Conservation (phyloP, 2,113 vertebrate genomes). For the Lates calcarifer region DNA sequence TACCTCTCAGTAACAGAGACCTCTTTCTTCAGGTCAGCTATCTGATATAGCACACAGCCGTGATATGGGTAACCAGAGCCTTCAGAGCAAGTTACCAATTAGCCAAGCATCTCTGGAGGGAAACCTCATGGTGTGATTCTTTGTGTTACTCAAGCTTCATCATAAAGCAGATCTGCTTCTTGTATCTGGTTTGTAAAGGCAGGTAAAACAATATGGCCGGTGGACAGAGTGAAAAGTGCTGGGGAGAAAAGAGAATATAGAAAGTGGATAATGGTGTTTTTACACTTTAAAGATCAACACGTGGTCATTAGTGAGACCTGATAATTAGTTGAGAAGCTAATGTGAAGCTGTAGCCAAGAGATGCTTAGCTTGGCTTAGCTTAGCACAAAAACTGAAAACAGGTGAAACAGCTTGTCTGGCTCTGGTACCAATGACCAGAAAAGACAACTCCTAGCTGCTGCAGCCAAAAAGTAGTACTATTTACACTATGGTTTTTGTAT, state of each 20-base stretch:
- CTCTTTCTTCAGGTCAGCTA: constrained; percentile 52
- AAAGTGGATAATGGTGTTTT: neutral
- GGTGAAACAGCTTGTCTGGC: neutral
- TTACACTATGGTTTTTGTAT: neutral
- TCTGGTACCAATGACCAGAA: neutral
- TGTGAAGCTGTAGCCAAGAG: neutral
- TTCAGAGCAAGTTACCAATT: constrained; percentile 51
- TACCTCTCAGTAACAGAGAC: constrained; percentile 26
- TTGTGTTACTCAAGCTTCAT: neutral
- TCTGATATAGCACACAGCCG: constrained; percentile 23
- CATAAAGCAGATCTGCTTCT: neutral
- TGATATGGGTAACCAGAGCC: constrained; percentile 49
- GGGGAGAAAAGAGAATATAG: neutral
- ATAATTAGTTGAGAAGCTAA: too few species aligned
- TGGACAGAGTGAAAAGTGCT: neutral
- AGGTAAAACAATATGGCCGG: neutral
- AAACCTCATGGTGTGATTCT: constrained; percentile 5
- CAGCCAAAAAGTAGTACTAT: neutral
- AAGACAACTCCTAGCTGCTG: neutral
- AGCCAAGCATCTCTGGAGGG: constrained; percentile 32
- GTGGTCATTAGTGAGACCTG: neutral
- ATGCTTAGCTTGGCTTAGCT: neutral
- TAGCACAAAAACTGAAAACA: neutral
- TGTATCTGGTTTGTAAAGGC: neutral
- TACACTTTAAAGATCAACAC: neutral